phyloP scores from a whole-genome alignment of 2,888 invertebrate species.

The Pediacus dermestoides region DNA sequence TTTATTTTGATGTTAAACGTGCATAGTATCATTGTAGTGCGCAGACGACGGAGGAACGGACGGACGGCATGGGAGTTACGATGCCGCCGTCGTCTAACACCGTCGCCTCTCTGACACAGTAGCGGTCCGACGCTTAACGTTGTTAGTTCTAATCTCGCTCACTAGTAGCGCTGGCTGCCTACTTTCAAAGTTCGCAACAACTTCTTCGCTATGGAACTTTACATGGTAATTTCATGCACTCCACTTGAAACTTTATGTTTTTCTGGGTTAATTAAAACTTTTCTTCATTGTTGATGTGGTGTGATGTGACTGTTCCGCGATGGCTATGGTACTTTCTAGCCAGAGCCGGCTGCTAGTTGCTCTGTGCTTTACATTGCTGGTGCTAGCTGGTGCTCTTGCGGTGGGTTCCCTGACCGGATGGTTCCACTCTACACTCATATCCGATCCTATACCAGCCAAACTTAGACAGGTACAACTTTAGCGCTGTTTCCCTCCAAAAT shows the following conservation, averaged over 20 bases:
- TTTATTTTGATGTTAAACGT: conserved; percentile 34
- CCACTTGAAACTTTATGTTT: conserved; percentile 13
- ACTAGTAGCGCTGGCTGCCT: conserved; percentile 37
- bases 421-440: conserved; percentile 55
- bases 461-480: conserved; percentile 53
- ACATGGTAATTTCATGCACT: conserved; percentile 16
- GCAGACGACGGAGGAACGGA: conserved; percentile 29
- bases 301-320: conserved; percentile 34
- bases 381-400: conserved; percentile 56
- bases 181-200: conserved; percentile 35
- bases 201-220: conserved; percentile 20
- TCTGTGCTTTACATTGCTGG: conserved; percentile 55
- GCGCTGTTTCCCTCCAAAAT: no score
- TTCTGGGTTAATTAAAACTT: conserved; percentile 4
- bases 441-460: conserved; percentile 56
- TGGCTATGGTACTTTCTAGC: conserved; percentile 66
- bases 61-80: conserved; percentile 19
- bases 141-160: conserved; percentile 39
- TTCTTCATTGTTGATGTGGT: conserved; percentile 7
- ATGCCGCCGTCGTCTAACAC: conserved; percentile 20
- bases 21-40: conserved; percentile 29
- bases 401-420: conserved; percentile 61
- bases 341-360: conserved; percentile 60
- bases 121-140: conserved; percentile 43
- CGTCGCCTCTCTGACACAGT: conserved; percentile 41